A percentile compares a stretch with the other conserved stretches of the same genome.
These are phyloP conservation scores for Edolisoma coerulescens DNA, from an alignment of 2,113 vertebrate genomes.

Conservation along the genomic window DNA sequence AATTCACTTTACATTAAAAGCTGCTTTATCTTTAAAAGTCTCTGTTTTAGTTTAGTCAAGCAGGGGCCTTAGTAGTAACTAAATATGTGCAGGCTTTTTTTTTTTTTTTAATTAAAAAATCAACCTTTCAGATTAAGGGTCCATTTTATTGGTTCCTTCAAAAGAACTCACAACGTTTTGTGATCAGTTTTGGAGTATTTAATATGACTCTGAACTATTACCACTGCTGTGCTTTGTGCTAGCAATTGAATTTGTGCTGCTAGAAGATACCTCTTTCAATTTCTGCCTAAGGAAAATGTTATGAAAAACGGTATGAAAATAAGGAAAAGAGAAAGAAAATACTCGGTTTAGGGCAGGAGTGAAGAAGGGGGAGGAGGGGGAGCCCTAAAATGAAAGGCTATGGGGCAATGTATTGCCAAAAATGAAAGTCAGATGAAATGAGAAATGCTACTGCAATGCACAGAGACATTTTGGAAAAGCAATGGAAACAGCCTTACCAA, in stretches of 20 bases:
- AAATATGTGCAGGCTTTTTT: background rate
- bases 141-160: background rate
- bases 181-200: background rate
- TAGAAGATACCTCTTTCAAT: background rate
- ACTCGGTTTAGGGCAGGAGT: background rate
- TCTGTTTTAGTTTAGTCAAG: slow-evolving; percentile 31
- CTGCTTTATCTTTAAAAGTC: slow-evolving; percentile 30
- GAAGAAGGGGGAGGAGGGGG: background rate
- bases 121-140: slow-evolving; percentile 1
- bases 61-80: slow-evolving; percentile 1
- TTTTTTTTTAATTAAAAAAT: background rate
- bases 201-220: background rate
- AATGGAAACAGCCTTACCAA: slow-evolving; percentile 79
- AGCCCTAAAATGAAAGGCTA: slow-evolving; percentile 23
- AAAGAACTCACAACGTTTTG: background rate
- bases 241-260: background rate
- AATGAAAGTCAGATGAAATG: slow-evolving; percentile 31
- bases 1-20: slow-evolving; percentile 48
- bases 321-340: background rate
- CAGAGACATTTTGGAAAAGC: background rate
- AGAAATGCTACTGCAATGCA: slow-evolving; percentile 21
- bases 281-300: slow-evolving; percentile 38
- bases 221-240: background rate
- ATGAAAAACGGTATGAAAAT: slow-evolving; percentile 8
- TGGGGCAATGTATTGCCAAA: background rate